These are phyloP conservation scores for Tapirus terrestris DNA, from an alignment of 2,113 vertebrate species.

Conservation along the genomic window DNA sequence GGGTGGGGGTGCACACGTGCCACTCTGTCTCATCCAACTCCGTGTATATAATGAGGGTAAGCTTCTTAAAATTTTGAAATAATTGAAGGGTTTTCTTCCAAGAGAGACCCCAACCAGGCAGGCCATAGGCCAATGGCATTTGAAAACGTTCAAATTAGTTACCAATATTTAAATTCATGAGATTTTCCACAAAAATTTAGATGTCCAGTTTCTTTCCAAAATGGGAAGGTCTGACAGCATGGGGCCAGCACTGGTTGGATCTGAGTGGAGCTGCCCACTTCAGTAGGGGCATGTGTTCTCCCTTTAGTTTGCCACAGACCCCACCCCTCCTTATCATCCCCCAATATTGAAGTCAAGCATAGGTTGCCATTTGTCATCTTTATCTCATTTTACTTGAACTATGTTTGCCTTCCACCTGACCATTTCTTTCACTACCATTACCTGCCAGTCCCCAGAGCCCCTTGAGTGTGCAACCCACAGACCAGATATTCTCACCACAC, in stretches of 20 bases:
- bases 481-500: neutral
- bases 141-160: neutral
- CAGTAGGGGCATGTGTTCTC: no score
- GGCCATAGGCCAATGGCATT: neutral
- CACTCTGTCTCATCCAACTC: neutral
- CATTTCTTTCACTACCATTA: neutral
- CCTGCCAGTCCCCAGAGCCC: neutral
- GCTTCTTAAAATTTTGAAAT: neutral
- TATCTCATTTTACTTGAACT: neutral
- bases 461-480: neutral
- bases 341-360: neutral
- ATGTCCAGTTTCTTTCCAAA: neutral
- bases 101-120: neutral
- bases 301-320: neutral
- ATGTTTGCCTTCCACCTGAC: neutral
- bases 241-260: neutral
- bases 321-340: no score
- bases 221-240: neutral
- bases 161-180: constrained; percentile 11
- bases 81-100: neutral
- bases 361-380: neutral
- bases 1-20: no score
- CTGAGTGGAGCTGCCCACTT: neutral
- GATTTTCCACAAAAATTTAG: neutral
- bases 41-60: neutral